Percentiles rank a stretch among this genome's conserved stretches.
Evolutionary conservation across 2,113 vertebrate genomes (phyloP).

Genomic region (Onychorhynchus coronatus): DNA sequence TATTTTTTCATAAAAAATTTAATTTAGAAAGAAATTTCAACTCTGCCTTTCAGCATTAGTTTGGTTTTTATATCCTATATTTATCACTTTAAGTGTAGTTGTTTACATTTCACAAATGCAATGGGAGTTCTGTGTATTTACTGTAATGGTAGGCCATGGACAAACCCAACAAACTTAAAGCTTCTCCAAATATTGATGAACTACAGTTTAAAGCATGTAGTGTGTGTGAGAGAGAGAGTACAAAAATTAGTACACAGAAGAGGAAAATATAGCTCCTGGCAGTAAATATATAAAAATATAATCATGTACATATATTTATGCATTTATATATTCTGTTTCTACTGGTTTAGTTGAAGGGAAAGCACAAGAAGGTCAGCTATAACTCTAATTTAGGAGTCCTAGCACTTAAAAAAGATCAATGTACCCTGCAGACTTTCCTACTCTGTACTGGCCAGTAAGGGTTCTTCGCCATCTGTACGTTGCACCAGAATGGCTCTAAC

Average conservation of each 20-base stretch:
- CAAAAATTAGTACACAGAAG: background rate
- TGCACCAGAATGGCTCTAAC: background rate
- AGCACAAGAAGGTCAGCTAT: background rate
- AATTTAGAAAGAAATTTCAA: background rate
- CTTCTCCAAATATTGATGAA: background rate
- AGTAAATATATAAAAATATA: background rate
- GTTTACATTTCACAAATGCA: background rate
- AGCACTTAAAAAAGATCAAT: background rate
- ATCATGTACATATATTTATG: background rate
- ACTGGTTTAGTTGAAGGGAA: background rate
- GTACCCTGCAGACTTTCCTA: background rate
- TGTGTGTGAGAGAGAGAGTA: background rate
- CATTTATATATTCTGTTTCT: background rate
- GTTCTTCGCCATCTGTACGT: background rate
- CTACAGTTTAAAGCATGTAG: background rate
- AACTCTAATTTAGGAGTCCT: background rate
- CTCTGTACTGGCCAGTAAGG: background rate
- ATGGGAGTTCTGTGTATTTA: background rate
- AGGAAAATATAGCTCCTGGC: background rate
- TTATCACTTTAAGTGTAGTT: background rate
- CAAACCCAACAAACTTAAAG: background rate
- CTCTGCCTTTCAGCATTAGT: background rate
- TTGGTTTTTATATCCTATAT: background rate
- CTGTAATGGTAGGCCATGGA: background rate
- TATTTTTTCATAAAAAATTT: background rate